These are phyloP conservation scores for Acleris cristana DNA, from an alignment of 2,888 invertebrate species.

Conservation along the genomic window DNA sequence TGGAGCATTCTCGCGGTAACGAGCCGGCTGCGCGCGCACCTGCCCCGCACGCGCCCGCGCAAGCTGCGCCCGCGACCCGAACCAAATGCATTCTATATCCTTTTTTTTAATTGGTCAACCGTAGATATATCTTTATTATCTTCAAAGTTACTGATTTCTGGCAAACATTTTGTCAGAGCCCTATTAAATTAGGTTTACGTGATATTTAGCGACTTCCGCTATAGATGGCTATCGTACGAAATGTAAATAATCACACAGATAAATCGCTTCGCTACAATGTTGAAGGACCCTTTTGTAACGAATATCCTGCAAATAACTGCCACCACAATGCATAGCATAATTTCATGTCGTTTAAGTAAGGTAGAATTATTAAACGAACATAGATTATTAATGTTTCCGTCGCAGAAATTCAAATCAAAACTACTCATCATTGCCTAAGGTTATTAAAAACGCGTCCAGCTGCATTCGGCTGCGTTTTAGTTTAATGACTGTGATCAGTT, in stretches of 20 bases:
- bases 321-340: neutral
- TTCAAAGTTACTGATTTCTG: slow-evolving; percentile 21
- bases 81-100: slow-evolving; percentile 45
- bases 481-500: slow-evolving; percentile 15
- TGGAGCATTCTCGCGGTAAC: slow-evolving; percentile 63
- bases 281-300: neutral
- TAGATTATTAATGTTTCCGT: too few relatives aligned
- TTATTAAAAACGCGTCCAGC: slow-evolving; percentile 7
- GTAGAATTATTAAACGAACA: too few relatives aligned
- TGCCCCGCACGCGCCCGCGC: slow-evolving; percentile 56
- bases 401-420: neutral
- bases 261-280: slow-evolving; percentile 5
- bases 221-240: neutral
- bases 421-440: neutral
- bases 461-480: slow-evolving; percentile 5
- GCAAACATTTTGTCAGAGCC: neutral
- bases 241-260: neutral
- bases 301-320: neutral
- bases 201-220: neutral
- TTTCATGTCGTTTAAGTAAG: too few relatives aligned
- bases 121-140: slow-evolving; percentile 22
- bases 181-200: neutral
- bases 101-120: slow-evolving; percentile 26
- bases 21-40: slow-evolving; percentile 78
- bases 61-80: slow-evolving; percentile 49